Percentiles rank a stretch among this genome's conserved stretches.
Evolutionary conservation across 1,140 invertebrate species (phyloP).

Genomic region (Euwallacea fornicatus): DNA sequence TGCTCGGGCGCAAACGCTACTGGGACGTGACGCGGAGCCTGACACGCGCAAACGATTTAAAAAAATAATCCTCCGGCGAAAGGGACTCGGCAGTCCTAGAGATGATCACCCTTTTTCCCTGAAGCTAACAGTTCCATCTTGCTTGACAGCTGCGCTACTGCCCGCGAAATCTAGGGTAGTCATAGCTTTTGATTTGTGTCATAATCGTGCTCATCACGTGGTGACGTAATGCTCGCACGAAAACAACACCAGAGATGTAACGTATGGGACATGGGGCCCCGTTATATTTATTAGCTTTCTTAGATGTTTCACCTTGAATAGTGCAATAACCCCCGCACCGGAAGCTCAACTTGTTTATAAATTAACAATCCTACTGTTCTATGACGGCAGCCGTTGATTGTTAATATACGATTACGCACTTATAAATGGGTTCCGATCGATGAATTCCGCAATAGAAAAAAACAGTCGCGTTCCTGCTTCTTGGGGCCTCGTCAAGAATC

Average conservation of each 20-base stretch:
- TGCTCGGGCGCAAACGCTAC: too few relatives aligned
- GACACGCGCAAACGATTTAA: too few relatives aligned
- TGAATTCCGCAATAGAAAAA: slow-evolving; percentile 1
- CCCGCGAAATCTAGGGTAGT: too few relatives aligned
- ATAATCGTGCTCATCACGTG: too few relatives aligned
- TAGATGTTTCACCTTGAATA: slow-evolving; percentile 8
- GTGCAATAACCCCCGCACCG: slow-evolving; percentile 13
- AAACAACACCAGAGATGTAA: slow-evolving; percentile 1
- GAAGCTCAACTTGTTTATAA: slow-evolving; percentile 8
- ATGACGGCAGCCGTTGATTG: slow-evolving; percentile 3
- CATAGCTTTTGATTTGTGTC: too few relatives aligned
- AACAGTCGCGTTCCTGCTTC: not conserved
- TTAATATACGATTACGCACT: not conserved
- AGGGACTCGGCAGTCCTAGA: too few relatives aligned
- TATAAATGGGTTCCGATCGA: not conserved
- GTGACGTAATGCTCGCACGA: not conserved
- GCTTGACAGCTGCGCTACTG: too few relatives aligned
- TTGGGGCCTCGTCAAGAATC: too few relatives aligned
- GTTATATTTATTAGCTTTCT: slow-evolving; percentile 16
- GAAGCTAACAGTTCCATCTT: too few relatives aligned
- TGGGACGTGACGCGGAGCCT: too few relatives aligned
- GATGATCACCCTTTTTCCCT: too few relatives aligned
- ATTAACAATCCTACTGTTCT: slow-evolving; percentile 7
- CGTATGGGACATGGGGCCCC: not conserved
- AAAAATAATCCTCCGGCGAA: too few relatives aligned